phyloP scores from a whole-genome alignment of 1,140 invertebrate genomes.

The Aphidius ervi region DNA sequence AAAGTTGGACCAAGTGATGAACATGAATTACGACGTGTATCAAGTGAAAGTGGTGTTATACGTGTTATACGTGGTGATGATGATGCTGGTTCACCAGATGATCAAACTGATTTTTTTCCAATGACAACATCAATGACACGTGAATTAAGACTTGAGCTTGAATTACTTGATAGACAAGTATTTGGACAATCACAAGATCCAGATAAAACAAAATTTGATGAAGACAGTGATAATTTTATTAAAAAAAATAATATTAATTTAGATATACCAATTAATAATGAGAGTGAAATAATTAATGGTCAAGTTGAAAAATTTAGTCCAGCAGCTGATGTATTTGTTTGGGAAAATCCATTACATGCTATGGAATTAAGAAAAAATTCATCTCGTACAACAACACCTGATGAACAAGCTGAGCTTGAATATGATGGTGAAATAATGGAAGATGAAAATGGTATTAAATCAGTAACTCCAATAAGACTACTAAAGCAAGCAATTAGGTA shows the following conservation, averaged over 20 bases:
- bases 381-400: constrained; percentile 56
- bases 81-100: constrained; percentile 69
- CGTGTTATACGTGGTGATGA: constrained; percentile 44
- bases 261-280: constrained; percentile 37
- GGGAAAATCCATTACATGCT: constrained; percentile 69
- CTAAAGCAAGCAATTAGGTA: constrained; percentile 45
- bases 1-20: constrained; percentile 44
- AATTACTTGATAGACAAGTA: constrained; percentile 76
- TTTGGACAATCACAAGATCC: constrained; percentile 52
- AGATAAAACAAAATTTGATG: constrained; percentile 33
- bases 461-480: constrained; percentile 59
- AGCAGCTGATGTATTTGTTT: constrained; percentile 65
- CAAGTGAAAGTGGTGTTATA: constrained; percentile 40
- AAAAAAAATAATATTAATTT: constrained; percentile 30
- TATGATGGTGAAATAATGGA: constrained; percentile 63
- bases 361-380: constrained; percentile 40
- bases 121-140: constrained; percentile 82
- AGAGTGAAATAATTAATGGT: constrained; percentile 44
- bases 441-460: constrained; percentile 61
- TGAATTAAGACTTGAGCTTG: constrained; percentile 73
- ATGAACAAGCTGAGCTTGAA: constrained; percentile 66
- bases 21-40: constrained; percentile 38
- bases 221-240: constrained; percentile 39
- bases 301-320: constrained; percentile 48
- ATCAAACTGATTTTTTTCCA: constrained; percentile 75